A percentile compares a stretch with the other conserved stretches of the same genome.
Evolutionary conservation across 1,140 invertebrate species (phyloP).

Genomic region (Agrypnia vestita): DNA sequence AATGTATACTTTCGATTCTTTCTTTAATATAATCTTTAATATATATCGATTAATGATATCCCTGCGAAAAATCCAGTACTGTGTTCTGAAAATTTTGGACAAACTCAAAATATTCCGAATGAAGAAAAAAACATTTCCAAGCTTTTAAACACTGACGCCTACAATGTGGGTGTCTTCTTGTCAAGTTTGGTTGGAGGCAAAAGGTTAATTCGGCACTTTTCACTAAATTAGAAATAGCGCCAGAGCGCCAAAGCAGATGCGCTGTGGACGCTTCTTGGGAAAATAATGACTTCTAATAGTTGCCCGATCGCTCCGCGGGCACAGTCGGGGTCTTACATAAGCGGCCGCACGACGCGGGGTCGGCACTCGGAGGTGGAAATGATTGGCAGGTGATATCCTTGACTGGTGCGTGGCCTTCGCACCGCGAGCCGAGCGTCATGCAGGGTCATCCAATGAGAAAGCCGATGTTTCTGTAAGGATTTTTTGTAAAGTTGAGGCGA

Average conservation of each 20-base stretch:
- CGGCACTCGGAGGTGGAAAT: constrained; percentile 54
- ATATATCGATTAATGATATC: too few relatives aligned
- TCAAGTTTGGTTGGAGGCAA: too few relatives aligned
- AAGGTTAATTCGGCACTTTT: background rate
- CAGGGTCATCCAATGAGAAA: constrained; percentile 33
- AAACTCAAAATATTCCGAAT: too few relatives aligned
- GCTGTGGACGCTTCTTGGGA: background rate
- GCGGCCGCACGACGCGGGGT: background rate
- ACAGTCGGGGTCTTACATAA: constrained; percentile 18
- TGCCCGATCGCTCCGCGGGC: constrained; percentile 2
- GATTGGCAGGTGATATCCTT: constrained; percentile 60
- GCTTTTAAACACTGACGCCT: too few relatives aligned
- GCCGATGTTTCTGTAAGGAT: constrained; percentile 32
- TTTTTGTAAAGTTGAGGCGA: background rate
- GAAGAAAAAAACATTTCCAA: too few relatives aligned
- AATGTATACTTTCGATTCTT: too few relatives aligned
- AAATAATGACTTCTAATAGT: constrained; percentile 1
- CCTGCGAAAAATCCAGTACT: too few relatives aligned
- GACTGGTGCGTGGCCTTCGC: constrained; percentile 50
- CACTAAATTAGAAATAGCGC: background rate
- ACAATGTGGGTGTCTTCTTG: too few relatives aligned
- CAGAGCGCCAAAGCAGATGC: background rate
- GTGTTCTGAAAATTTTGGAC: too few relatives aligned
- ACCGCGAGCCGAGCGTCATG: constrained; percentile 16
- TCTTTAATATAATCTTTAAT: too few relatives aligned